Evolutionary conservation across 1,140 invertebrate species (phyloP).

Genomic region (Theocolax elegans): DNA sequence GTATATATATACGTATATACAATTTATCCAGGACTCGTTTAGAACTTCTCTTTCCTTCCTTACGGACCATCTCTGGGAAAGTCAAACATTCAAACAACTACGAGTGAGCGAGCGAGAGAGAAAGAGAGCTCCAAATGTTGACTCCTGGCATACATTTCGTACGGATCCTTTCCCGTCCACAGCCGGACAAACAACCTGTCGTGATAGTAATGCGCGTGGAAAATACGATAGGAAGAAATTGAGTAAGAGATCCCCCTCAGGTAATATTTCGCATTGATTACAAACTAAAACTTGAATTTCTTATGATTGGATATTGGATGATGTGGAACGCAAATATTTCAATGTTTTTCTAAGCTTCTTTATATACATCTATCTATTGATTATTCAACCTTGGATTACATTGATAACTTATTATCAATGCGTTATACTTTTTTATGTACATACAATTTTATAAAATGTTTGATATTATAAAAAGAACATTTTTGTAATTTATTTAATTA

Average conservation of each 20-base stretch:
- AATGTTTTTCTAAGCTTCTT: conserved; percentile 1
- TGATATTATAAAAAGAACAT: too few species aligned
- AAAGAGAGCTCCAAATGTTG: conserved; percentile 55
- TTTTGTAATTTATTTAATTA: too few species aligned
- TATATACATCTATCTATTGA: too few species aligned
- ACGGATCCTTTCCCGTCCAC: conserved; percentile 51
- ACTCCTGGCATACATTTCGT: conserved; percentile 63
- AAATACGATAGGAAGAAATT: conserved; percentile 37
- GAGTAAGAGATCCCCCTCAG: background rate
- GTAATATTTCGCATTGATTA: conserved; percentile 10
- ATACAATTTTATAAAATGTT: too few species aligned
- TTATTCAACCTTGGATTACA: background rate
- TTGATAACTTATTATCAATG: background rate
- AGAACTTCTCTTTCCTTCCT: background rate
- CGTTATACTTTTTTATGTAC: too few species aligned
- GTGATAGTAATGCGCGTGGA: conserved; percentile 60
- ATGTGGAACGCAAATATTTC: too few species aligned
- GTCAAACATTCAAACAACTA: conserved; percentile 65
- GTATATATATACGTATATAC: background rate
- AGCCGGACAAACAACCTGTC: conserved; percentile 63
- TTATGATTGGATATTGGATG: too few species aligned
- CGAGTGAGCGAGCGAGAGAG: too few species aligned
- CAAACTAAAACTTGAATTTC: background rate
- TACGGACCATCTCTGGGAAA: conserved; percentile 62
- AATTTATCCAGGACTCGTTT: conserved; percentile 11